Conservation (phyloP, 2,113 vertebrate genomes). For the Sinocyclocheilus rhinocerous region DNA sequence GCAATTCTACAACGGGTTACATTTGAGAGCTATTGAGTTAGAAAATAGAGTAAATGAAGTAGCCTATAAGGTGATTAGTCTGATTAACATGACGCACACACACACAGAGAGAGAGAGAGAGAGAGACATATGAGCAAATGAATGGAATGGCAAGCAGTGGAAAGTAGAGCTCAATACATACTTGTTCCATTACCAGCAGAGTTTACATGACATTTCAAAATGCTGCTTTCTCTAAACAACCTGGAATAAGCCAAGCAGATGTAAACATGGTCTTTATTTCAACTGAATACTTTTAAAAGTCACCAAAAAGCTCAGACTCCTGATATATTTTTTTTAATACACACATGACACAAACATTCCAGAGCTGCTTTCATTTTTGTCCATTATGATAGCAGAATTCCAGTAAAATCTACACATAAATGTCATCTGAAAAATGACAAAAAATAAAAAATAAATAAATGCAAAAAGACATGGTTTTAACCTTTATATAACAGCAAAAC, state of each 20-base stretch:
- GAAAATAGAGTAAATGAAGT: too few relatives aligned
- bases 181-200: not conserved
- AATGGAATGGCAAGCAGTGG: not conserved
- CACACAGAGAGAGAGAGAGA: too few relatives aligned
- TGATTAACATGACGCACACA: too few relatives aligned
- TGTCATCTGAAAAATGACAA: not conserved
- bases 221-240: not conserved
- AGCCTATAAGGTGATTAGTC: too few relatives aligned
- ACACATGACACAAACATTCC: not conserved
- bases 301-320: not conserved
- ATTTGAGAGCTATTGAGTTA: too few relatives aligned
- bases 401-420: not conserved
- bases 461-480: not conserved
- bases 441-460: too few relatives aligned
- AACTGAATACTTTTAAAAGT: not conserved
- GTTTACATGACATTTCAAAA: slow-evolving; percentile 12
- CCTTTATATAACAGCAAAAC: not conserved
- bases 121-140: not conserved
- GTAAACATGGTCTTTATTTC: not conserved
- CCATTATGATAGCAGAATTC: slow-evolving; percentile 40
- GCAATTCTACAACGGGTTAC: too few relatives aligned
- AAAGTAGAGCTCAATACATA: not conserved
- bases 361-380: slow-evolving; percentile 36
- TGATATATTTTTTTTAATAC: not conserved
- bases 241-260: not conserved